Conservation (phyloP, 2,888 invertebrate genomes). For the Sarcophaga subvicina region DNA sequence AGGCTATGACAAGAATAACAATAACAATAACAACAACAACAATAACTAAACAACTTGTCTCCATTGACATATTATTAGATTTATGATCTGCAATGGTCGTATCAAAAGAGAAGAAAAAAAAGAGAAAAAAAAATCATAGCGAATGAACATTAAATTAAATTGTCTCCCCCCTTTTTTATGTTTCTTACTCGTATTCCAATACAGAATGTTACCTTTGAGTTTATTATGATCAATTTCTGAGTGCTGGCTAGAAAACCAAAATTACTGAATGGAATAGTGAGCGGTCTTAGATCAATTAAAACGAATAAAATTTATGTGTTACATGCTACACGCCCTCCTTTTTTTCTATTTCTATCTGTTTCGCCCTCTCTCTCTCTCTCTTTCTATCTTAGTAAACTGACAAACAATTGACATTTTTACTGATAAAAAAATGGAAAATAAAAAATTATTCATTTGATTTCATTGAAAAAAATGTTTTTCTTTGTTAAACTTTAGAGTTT, state of each 20-base stretch:
- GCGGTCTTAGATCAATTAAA: constrained; percentile 16
- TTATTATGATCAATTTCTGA: not conserved
- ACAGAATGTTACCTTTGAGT: no score
- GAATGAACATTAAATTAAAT: constrained; percentile 34
- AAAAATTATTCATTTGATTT: not conserved
- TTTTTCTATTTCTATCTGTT: not conserved
- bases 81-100: constrained; percentile 53
- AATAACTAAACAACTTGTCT: constrained; percentile 56
- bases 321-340: constrained; percentile 39
- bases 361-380: not conserved
- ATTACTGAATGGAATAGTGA: not conserved
- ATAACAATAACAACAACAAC: not conserved
- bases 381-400: constrained; percentile 13
- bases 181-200: not conserved
- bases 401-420: constrained; percentile 31
- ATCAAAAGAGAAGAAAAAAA: not conserved
- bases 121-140: no score
- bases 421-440: not conserved
- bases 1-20: not conserved
- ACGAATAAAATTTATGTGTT: not conserved
- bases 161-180: not conserved
- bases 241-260: not conserved
- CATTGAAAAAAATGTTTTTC: not conserved
- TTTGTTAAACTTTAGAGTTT: not conserved
- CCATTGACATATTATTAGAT: constrained; percentile 54